phyloP scores from a whole-genome alignment of 2,888 invertebrate genomes.

The Caenorhabditis imperialis region DNA sequence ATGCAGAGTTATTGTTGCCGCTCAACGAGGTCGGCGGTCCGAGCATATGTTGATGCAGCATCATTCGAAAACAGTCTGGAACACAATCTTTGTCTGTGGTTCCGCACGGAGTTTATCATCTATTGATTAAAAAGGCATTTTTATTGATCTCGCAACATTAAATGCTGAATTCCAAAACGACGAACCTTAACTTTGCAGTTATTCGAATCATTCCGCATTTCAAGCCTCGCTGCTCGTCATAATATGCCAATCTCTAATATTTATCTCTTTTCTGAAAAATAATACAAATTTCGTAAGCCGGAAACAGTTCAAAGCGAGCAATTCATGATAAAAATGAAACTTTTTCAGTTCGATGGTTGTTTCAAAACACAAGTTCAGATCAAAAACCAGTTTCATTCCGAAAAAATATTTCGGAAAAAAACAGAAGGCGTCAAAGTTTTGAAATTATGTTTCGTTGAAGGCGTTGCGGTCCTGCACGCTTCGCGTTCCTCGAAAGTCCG shows the following conservation, averaged over 20 bases:
- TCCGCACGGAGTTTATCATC: too few relatives aligned
- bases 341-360: too few relatives aligned
- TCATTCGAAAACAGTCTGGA: conserved; percentile 52
- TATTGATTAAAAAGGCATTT: too few relatives aligned
- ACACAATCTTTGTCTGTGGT: background rate
- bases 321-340: too few relatives aligned
- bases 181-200: conserved; percentile 38
- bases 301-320: too few relatives aligned
- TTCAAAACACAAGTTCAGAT: too few relatives aligned
- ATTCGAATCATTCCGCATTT: conserved; percentile 61
- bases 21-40: conserved; percentile 60
- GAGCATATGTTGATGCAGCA: conserved; percentile 61
- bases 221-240: conserved; percentile 44
- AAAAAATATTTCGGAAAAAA: too few relatives aligned
- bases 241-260: too few relatives aligned
- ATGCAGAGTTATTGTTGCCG: conserved; percentile 43
- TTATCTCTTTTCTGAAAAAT: too few relatives aligned
- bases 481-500: conserved; percentile 23
- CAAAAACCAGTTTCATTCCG: conserved; percentile 18
- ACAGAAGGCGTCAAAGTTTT: conserved; percentile 12
- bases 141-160: too few relatives aligned
- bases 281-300: too few relatives aligned
- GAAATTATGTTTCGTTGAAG: conserved; percentile 29
- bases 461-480: conserved; percentile 36
- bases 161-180: conserved; percentile 22